A percentile compares a stretch with the other conserved stretches of the same genome.
Conservation (phyloP, 2,113 vertebrate species). For the Hemicordylus capensis region DNA sequence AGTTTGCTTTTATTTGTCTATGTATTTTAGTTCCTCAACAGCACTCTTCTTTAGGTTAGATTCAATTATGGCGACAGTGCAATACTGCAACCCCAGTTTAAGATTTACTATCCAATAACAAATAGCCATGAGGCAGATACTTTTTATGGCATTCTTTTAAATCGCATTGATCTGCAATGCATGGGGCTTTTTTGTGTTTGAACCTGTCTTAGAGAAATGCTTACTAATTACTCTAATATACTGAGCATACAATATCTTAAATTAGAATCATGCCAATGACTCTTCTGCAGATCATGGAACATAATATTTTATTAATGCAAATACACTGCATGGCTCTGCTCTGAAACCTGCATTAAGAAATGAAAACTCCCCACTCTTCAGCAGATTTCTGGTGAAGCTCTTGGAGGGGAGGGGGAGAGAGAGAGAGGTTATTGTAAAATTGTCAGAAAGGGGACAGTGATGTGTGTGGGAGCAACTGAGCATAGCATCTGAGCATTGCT, state of each 20-base stretch:
- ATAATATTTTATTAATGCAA: slow-evolving; percentile 5
- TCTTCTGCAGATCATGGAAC: not conserved
- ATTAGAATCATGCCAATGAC: slow-evolving; percentile 7
- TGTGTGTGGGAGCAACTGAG: not conserved
- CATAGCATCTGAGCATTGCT: too few relatives aligned
- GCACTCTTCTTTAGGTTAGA: not conserved
- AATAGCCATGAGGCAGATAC: not conserved
- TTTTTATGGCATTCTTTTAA: slow-evolving; percentile 41
- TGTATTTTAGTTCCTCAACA: not conserved
- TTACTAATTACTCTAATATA: slow-evolving; percentile 29
- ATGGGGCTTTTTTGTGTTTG: slow-evolving; percentile 6
- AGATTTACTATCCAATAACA: not conserved
- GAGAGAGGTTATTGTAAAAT: not conserved
- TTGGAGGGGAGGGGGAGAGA: too few relatives aligned
- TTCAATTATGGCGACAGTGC: not conserved
- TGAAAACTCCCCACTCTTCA: fast-evolving
- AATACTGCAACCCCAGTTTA: not conserved
- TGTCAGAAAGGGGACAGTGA: not conserved
- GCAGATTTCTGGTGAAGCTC: not conserved
- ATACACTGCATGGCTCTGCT: not conserved
- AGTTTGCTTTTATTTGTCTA: not conserved
- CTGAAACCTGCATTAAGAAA: not conserved
- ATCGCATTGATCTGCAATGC: slow-evolving; percentile 33
- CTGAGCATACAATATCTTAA: slow-evolving; percentile 21
- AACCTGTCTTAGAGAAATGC: slow-evolving; percentile 36